These are phyloP conservation scores for Thinocorus orbignyianus DNA, from an alignment of 2,113 vertebrate genomes.

Conservation along the genomic window DNA sequence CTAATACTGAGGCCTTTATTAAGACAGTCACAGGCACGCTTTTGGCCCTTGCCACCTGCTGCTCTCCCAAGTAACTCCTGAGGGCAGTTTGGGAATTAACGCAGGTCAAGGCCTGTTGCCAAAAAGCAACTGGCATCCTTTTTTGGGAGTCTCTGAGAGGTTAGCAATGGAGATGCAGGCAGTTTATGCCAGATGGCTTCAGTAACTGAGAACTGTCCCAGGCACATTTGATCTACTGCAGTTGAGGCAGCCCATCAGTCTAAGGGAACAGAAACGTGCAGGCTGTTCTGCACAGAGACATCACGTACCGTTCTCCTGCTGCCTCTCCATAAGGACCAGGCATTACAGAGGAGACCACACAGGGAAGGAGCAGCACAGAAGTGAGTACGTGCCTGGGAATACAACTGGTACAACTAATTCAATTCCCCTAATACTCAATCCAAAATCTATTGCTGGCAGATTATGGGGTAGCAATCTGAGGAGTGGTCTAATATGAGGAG, in stretches of 20 bases:
- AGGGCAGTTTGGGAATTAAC: background rate
- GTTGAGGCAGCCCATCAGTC: background rate
- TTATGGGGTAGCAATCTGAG: background rate
- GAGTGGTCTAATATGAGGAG: background rate
- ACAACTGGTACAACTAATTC: background rate
- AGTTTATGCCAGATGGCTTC: background rate
- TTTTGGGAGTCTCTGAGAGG: background rate
- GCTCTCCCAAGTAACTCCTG: background rate
- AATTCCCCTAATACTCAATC: background rate
- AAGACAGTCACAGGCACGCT: no score
- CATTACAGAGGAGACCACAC: rapidly evolving
- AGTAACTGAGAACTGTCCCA: background rate
- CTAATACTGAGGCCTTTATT: background rate
- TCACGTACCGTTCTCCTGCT: background rate
- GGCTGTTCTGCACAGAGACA: background rate
- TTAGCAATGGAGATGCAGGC: background rate
- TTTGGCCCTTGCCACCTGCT: background rate
- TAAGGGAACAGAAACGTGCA: background rate
- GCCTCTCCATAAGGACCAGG: background rate
- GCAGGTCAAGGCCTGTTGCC: background rate
- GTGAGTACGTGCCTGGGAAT: background rate
- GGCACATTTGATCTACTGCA: background rate
- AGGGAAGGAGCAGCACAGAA: background rate
- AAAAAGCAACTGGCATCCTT: background rate
- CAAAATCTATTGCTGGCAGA: background rate